Evolutionary conservation across 2,797 vertebrate genomes (phyloP).

Genomic region (Rhodeus uyekii): DNA sequence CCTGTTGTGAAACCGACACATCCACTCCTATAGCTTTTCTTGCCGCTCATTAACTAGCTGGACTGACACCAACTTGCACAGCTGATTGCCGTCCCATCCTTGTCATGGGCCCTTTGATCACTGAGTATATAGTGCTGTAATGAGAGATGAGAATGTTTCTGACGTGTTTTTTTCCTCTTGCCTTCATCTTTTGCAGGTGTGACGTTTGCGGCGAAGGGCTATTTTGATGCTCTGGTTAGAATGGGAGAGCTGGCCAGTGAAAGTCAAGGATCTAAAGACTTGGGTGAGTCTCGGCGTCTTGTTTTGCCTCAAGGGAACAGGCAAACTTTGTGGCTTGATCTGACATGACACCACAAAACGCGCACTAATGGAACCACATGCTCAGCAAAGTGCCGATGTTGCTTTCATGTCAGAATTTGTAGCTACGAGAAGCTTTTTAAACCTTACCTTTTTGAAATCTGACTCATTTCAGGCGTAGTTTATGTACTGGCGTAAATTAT

Average conservation of each 20-base stretch:
- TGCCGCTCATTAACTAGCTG: constrained; percentile 24
- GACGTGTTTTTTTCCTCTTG: neutral
- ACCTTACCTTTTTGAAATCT: neutral
- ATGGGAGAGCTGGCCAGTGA: constrained; percentile 98
- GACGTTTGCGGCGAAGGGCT: constrained; percentile 97
- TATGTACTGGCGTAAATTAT: constrained; percentile 12
- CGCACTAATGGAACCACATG: constrained; percentile 4
- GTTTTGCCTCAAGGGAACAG: neutral
- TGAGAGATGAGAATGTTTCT: constrained; percentile 12
- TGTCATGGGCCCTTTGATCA: constrained; percentile 20
- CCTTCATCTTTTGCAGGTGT: constrained; percentile 77
- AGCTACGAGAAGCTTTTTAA: constrained; percentile 5
- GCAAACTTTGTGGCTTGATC: constrained; percentile 3
- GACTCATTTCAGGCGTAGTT: constrained; percentile 2
- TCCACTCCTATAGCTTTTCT: constrained; percentile 3
- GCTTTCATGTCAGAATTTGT: constrained; percentile 31
- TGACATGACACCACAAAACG: constrained; percentile 17
- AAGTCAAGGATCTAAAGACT: constrained; percentile 97
- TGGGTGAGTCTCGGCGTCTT: constrained; percentile 82
- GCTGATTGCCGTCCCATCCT: neutral
- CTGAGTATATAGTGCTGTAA: constrained; percentile 24
- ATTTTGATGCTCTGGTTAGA: constrained; percentile 97
- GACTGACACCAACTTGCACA: constrained; percentile 7
- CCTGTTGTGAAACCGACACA: constrained; percentile 32
- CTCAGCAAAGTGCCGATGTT: neutral